Conservation (phyloP, 2,113 vertebrate genomes). For the Saccopteryx bilineata region DNA sequence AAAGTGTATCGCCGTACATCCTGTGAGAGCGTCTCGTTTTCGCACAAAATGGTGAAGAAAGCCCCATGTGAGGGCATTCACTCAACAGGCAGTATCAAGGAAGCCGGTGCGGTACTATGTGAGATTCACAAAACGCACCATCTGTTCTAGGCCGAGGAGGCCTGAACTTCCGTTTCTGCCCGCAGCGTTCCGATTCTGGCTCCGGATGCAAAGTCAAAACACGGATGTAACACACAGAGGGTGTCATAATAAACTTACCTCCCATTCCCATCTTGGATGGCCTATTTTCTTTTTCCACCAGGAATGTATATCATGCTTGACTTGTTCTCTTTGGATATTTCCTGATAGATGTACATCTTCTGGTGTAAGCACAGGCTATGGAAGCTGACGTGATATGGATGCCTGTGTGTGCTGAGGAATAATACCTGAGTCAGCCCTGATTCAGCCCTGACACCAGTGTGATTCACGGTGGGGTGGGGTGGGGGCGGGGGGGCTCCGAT, state of each 20-base stretch:
- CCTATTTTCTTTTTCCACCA: neutral
- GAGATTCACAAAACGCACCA: neutral
- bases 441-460: no score
- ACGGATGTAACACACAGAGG: neutral
- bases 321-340: neutral
- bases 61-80: neutral
- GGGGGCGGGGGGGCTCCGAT: no score
- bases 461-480: no score
- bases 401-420: no score
- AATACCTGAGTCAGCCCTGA: no score
- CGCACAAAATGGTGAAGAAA: neutral
- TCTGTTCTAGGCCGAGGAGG: neutral
- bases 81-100: neutral
- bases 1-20: neutral
- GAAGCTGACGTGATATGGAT: no score
- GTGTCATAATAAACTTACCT: neutral
- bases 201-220: neutral
- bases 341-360: neutral
- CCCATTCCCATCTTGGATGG: neutral
- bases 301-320: neutral
- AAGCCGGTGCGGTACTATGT: no score
- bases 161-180: neutral
- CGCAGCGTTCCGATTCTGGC: neutral
- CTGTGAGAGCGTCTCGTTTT: neutral
- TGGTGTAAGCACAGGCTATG: neutral